Percentiles rank a stretch among this genome's conserved stretches.
Evolutionary conservation across 1,140 invertebrate genomes (phyloP).

Genomic region (Sitodiplosis mosellana): DNA sequence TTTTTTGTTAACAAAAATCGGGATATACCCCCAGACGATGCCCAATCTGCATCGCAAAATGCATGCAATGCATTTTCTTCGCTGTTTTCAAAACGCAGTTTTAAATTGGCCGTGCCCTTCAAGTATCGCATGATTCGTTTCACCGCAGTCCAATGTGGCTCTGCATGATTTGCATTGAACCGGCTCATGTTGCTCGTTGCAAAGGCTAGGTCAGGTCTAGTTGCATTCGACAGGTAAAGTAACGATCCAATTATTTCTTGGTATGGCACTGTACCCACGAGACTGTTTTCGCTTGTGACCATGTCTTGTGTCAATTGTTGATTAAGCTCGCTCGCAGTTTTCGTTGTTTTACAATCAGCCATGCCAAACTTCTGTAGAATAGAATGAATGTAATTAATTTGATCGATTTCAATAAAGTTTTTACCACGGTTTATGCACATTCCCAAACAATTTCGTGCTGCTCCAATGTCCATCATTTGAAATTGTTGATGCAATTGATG

Average conservation of each 20-base stretch:
- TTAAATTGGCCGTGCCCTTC: slow-evolving; percentile 15
- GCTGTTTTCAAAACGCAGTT: slow-evolving; percentile 4
- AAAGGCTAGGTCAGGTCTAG: slow-evolving; percentile 24
- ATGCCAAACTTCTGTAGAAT: no score
- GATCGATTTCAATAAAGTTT: slow-evolving; percentile 14
- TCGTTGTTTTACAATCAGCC: slow-evolving; percentile 13
- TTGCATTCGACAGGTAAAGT: slow-evolving; percentile 16
- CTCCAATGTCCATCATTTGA: slow-evolving; percentile 11
- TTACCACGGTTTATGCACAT: slow-evolving; percentile 13
- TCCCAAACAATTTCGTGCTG: slow-evolving; percentile 14
- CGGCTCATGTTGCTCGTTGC: slow-evolving; percentile 11
- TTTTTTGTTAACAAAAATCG: no score
- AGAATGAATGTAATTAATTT: slow-evolving; percentile 16
- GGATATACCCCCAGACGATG: no score
- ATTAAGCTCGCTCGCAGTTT: slow-evolving; percentile 9
- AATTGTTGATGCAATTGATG: slow-evolving; percentile 10
- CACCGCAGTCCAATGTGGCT: slow-evolving; percentile 14
- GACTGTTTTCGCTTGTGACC: slow-evolving; percentile 4
- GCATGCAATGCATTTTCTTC: neutral
- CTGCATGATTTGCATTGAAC: slow-evolving; percentile 10
- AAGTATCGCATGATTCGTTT: slow-evolving; percentile 23
- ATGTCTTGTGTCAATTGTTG: slow-evolving; percentile 10
- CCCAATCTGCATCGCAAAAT: neutral
- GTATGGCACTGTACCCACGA: slow-evolving; percentile 10
- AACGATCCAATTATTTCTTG: slow-evolving; percentile 15